Percentiles rank a stretch among this genome's conserved stretches.
These are phyloP conservation scores for Hirudinaria manillensis DNA, from an alignment of 2,888 invertebrate species.

Conservation along the genomic window DNA sequence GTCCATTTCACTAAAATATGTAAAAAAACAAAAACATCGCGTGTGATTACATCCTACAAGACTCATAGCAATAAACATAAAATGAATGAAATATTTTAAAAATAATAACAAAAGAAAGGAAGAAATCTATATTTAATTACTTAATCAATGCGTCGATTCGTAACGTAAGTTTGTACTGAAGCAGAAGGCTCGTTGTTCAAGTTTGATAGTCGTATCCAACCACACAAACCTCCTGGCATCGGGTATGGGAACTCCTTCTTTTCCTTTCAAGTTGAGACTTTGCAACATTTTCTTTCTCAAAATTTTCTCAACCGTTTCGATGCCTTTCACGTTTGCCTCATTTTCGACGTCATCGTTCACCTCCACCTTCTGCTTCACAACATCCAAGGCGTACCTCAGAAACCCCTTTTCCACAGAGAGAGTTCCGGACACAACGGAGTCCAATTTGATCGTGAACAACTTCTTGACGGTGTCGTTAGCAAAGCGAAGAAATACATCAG, in stretches of 20 bases:
- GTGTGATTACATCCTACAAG: no score
- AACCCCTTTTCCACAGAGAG: neutral
- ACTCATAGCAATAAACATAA: no score
- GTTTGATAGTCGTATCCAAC: neutral
- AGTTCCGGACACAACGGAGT: neutral
- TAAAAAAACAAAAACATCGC: no score
- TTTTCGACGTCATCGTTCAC: neutral
- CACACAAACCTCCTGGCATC: neutral
- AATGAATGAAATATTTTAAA: no score
- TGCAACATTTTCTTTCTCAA: neutral
- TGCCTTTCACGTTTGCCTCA: neutral
- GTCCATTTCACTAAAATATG: no score
- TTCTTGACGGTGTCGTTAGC: neutral
- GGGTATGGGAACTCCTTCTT: constrained; percentile 1
- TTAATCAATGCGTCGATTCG: no score
- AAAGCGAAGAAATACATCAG: neutral
- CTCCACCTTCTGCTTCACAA: neutral
- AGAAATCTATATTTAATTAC: no score
- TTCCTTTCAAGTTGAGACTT: neutral
- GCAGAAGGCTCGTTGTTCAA: neutral
- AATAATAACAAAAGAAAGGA: no score
- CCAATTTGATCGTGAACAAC: constrained; percentile 8
- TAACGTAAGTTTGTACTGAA: no score
- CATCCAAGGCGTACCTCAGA: neutral
- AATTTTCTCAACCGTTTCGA: neutral